Conservation (phyloP, 2,797 vertebrate species). For the Psittacula derbiana region DNA sequence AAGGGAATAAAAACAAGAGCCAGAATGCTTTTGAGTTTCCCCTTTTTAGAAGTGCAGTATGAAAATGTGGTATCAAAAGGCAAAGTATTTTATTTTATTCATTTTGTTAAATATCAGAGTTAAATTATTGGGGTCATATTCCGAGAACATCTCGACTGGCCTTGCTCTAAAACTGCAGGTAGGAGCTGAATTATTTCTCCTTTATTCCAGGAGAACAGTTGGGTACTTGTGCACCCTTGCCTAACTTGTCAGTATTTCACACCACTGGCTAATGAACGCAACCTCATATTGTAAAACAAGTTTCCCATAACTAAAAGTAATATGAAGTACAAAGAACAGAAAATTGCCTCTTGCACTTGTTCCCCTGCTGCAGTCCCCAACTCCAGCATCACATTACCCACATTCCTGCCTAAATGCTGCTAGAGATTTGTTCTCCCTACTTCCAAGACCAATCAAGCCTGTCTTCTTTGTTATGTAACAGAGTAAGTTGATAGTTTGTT, state of each 20-base stretch:
- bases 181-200: not conserved
- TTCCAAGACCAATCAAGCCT: not conserved
- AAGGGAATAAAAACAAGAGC: not conserved
- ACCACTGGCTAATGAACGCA: not conserved
- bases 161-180: not conserved
- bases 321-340: not conserved
- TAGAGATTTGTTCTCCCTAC: not conserved
- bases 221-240: not conserved
- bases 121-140: not conserved
- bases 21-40: not conserved
- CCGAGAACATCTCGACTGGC: not conserved
- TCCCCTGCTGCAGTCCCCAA: not conserved
- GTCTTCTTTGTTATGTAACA: not conserved
- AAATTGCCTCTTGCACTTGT: not conserved
- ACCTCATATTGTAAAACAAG: not conserved
- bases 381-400: not conserved
- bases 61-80: not conserved
- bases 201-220: not conserved
- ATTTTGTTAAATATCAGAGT: not conserved
- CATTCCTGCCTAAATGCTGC: conserved; percentile 37
- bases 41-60: not conserved
- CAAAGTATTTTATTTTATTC: not conserved
- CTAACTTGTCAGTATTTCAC: not conserved
- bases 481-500: not conserved
- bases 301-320: not conserved